phyloP scores from a whole-genome alignment of 2,797 vertebrate genomes.

The Epinephelus awoara region DNA sequence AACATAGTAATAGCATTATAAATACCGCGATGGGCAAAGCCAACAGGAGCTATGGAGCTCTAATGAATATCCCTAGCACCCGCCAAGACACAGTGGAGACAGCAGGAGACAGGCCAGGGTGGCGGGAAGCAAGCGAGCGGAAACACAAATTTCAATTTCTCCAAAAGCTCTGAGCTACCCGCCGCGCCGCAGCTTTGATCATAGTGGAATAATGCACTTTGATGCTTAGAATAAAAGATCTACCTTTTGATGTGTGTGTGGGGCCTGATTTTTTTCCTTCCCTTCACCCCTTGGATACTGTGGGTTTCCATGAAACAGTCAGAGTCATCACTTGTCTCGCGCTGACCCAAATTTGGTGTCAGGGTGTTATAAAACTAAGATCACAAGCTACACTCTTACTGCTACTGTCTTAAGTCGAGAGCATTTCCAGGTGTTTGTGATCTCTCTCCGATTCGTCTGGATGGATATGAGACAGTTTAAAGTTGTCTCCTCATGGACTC shows the following conservation, averaged over 20 bases:
- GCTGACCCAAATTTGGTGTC: constrained; percentile 66
- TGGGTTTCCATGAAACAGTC: constrained; percentile 59
- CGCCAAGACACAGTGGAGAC: constrained; percentile 24
- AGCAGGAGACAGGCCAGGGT: constrained; percentile 44
- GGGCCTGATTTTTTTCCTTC: constrained; percentile 17
- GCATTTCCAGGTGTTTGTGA: constrained; percentile 36
- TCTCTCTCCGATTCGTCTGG: constrained; percentile 11
- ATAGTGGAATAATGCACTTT: constrained; percentile 77
- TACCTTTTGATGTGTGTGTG: constrained; percentile 77
- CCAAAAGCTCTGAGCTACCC: constrained; percentile 71
- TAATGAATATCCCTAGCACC: constrained; percentile 56
- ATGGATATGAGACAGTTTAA: constrained; percentile 1
- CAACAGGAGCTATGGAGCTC: constrained; percentile 25
- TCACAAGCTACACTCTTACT: constrained; percentile 41
- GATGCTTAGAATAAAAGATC: constrained; percentile 80
- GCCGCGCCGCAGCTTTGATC: constrained; percentile 77
- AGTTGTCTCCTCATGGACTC: constrained; percentile 18
- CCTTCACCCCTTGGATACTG: constrained; percentile 32
- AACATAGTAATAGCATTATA: constrained; percentile 51
- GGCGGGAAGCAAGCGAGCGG: constrained; percentile 50
- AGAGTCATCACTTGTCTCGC: constrained; percentile 63
- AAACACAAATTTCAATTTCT: constrained; percentile 75
- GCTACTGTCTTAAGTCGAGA: constrained; percentile 12
- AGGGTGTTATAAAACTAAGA: constrained; percentile 58
- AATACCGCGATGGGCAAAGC: constrained; percentile 34